phyloP scores from a whole-genome alignment of 2,113 vertebrate species.

The Halichoerus grypus region DNA sequence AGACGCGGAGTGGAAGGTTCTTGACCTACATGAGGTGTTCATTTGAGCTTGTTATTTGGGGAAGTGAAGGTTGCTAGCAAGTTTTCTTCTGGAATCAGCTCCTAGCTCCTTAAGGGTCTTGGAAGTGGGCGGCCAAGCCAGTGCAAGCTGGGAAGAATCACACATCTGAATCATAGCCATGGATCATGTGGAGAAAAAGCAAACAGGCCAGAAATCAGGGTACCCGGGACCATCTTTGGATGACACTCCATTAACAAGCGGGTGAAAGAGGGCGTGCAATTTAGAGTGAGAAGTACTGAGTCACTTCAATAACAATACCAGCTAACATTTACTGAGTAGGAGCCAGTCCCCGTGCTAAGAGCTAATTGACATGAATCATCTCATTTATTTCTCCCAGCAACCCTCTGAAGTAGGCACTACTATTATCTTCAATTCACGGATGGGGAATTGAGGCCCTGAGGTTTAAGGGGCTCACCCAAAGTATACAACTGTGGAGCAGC shows the following conservation, averaged over 20 bases:
- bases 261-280: not conserved
- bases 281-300: conserved; percentile 56
- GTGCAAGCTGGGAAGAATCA: not conserved
- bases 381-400: conserved; percentile 23
- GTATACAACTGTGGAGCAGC: not conserved
- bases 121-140: not conserved
- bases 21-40: not conserved
- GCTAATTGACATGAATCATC: conserved; percentile 56
- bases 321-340: conserved; percentile 60
- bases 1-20: not conserved
- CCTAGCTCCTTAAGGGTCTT: not conserved
- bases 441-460: conserved; percentile 16
- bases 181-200: not conserved
- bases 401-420: conserved; percentile 29
- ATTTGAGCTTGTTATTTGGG: not conserved
- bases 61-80: not conserved
- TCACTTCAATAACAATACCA: conserved; percentile 53
- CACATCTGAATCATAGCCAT: not conserved
- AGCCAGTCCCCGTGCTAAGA: conserved; percentile 8
- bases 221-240: not conserved
- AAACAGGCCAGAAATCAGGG: not conserved
- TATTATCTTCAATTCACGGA: conserved; percentile 55
- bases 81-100: conserved; percentile 1
- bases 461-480: conserved; percentile 51
- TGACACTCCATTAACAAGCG: conserved; percentile 1